These are phyloP conservation scores for Triplophysa tibetana DNA, from an alignment of 2,113 vertebrate genomes.

Conservation along the genomic window DNA sequence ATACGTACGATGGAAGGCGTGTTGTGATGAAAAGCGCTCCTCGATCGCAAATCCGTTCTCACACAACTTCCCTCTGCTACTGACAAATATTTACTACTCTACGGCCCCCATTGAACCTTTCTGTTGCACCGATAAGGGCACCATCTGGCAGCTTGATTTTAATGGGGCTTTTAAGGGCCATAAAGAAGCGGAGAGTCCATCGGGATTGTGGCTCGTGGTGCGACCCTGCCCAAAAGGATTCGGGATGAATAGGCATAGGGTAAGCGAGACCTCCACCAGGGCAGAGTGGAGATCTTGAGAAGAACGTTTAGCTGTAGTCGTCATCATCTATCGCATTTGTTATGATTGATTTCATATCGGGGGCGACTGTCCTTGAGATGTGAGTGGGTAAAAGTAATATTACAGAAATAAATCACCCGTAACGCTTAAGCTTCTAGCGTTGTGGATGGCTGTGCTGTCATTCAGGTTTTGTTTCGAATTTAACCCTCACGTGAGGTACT, in stretches of 20 bases:
- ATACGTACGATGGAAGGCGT: neutral
- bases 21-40: neutral
- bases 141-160: conserved; percentile 55
- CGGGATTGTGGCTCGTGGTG: conserved; percentile 15
- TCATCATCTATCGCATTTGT: conserved; percentile 27
- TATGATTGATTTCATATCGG: conserved; percentile 33
- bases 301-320: conserved; percentile 6
- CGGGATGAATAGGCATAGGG: neutral
- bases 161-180: conserved; percentile 54
- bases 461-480: conserved; percentile 20
- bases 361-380: conserved; percentile 17
- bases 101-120: conserved; percentile 29
- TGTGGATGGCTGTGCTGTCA: neutral
- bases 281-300: conserved; percentile 14
- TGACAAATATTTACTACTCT: conserved; percentile 51
- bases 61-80: conserved; percentile 38
- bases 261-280: conserved; percentile 23
- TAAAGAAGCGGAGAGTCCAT: conserved; percentile 37
- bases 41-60: conserved; percentile 16
- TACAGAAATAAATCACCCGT: conserved; percentile 21
- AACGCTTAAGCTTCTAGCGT: neutral
- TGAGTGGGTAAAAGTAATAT: conserved; percentile 31
- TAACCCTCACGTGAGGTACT: neutral
- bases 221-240: neutral
- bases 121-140: conserved; percentile 39